phyloP scores from a whole-genome alignment of 2,113 vertebrate species.

The Turnix velox region DNA sequence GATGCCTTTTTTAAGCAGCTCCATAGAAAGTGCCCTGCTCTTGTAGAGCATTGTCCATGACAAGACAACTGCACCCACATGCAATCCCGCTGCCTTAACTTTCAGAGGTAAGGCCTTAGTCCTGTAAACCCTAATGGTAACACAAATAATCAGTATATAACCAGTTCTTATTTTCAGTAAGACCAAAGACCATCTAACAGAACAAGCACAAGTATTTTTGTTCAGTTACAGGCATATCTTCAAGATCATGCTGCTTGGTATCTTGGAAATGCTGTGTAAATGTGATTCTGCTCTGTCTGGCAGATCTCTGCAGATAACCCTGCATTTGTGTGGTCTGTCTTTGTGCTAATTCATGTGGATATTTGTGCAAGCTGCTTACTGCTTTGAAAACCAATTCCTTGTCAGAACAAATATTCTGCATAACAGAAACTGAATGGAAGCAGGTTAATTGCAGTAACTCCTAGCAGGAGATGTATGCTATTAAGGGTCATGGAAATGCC shows the following conservation, averaged over 20 bases:
- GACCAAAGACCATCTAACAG: neutral
- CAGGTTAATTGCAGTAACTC: neutral
- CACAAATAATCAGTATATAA: neutral
- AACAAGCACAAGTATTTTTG: neutral
- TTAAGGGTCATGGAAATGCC: neutral
- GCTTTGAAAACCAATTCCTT: neutral
- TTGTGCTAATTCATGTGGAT: neutral
- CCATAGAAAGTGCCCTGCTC: neutral
- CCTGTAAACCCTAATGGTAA: neutral
- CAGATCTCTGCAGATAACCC: neutral
- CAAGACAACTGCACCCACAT: neutral
- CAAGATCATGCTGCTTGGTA: neutral
- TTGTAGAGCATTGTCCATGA: neutral
- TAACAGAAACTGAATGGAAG: neutral
- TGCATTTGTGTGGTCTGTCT: fast-evolving
- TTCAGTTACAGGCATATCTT: neutral
- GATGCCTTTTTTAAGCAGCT: neutral
- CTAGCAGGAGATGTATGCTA: neutral
- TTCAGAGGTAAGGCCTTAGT: neutral
- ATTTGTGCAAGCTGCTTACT: neutral
- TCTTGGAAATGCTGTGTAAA: neutral
- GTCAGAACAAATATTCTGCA: neutral
- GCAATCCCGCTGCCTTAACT: neutral
- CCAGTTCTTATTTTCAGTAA: neutral
- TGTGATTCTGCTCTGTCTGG: neutral